Base-by-base conservation (phyloP, 2,113 vertebrate species). In the Andinoacara biseriatus region DNA sequence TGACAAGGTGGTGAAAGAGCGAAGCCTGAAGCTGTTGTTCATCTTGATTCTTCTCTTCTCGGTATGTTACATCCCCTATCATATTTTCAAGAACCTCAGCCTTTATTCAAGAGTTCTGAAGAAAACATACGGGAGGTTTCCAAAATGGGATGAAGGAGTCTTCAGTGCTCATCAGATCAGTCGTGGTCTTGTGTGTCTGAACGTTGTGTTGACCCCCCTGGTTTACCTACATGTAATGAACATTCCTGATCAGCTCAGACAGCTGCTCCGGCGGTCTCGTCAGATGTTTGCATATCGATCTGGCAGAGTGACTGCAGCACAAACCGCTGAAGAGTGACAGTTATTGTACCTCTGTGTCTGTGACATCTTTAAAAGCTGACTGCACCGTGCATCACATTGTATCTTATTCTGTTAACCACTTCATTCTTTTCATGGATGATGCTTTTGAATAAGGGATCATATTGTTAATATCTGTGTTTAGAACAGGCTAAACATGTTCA, bases 171-270 rank as follows among this genome's bases (percentile, higher is more conserved):
- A 96, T 59, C 96, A 97, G 84, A 91, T 97, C 17, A 94, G 94
- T 5, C 92, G 96, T 3, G 96, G 93, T 2, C 81, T 97, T 56
- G 96, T 95, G 63, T 94, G 95, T 90, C 84, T 97, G 75, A 97
- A 97, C 90, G 95, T 95, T 10, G 95, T 94, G 72, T 86, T 97
- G 60, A 97, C 96, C 67, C 97, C 96, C 2, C 82, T 97, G 61
- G 85, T 97, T 76, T 97, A 97, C 0, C 81, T 97, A 31, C 80
- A 95, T 22, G 85, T 89, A 65, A 65, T 24, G 62, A 14, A 80
- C 9, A 24, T 94, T 67, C 1, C 38, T 33, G 79, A 87, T n/a
- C 63, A 54, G 0, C 14, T 96, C 4, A 61, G 81, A 76, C 31
- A 24, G 5, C 20, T 75, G 10, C 5, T 84, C 13, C 76, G 35